Base-by-base conservation (phyloP, 2,888 invertebrate genomes). In the Cotesia congregata region DNA sequence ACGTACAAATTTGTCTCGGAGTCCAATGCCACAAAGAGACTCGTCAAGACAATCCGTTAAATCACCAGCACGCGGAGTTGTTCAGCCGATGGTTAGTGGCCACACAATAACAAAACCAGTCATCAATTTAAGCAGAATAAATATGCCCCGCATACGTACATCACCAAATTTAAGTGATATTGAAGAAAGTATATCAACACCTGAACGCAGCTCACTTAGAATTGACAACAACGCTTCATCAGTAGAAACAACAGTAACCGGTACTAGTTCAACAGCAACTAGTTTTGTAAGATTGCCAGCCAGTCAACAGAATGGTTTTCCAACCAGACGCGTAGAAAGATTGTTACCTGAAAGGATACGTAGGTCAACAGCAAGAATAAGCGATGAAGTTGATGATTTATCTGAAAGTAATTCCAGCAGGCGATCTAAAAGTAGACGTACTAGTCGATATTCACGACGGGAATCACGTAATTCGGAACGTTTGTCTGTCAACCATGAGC, bases 81-180 rank as follows among this genome's bases (percentile, higher is more conserved):
- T 89, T 4, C 86, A 89, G 59, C 89, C 89, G 61, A 89, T 89
- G 87, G 88, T 89, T 20, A 85, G 88, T 77, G 89, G 89, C 20
- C 86, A 88, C 68, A 88, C 88, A 1, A 89, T 89, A 70, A 88
- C 88, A 38, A 89, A 88, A 79, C 89, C 89, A 5, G 88, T 87
- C 15, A 88, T 89, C 74, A 88, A 87, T 80, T 83, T 89, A 67
- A 88, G 88, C 74, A 84, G 89, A 81, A 80, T 89, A 12, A 88
- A 88, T 78, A 84, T 88, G 83, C 85, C 84, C 67, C 79, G 83
- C 75, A 71, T 86, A 60, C 83, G 82, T 78, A 84, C 83, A 78
- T 67, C 80, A 30, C 79, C 82, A 75, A 87, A 84, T 81, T 84
- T 86, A 79, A 88, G 85, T 72, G 83, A 83, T 17, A 86, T 89